Percentiles rank a stretch among this genome's conserved stretches.
These are phyloP conservation scores for Drosophila formosana DNA, from an alignment of 2,888 invertebrate species.

Conservation along the genomic window DNA sequence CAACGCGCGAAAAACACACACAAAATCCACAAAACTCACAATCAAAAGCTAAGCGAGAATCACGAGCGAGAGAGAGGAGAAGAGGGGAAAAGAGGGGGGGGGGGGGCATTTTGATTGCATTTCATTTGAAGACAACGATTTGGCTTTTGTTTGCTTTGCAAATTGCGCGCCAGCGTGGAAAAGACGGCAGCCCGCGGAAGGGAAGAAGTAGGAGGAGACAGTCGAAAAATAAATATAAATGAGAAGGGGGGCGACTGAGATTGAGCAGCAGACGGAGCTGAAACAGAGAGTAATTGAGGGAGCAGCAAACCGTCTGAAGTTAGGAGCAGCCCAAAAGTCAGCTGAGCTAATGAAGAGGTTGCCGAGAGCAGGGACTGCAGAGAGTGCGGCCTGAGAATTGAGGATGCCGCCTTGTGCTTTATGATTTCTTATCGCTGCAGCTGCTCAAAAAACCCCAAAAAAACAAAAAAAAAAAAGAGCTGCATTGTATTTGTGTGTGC, in stretches of 20 bases:
- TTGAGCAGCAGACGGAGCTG: neutral
- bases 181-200: neutral
- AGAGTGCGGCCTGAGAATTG: neutral
- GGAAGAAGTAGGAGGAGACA: neutral
- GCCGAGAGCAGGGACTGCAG: neutral
- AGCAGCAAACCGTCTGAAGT: too few species aligned
- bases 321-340: neutral
- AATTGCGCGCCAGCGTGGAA: slow-evolving; percentile 57
- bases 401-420: slow-evolving; percentile 51
- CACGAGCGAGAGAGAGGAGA: neutral
- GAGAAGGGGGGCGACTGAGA: neutral
- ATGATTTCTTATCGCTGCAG: slow-evolving; percentile 76
- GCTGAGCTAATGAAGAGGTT: neutral
- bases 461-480: neutral
- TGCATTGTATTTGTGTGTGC: slow-evolving; percentile 8
- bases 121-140: slow-evolving; percentile 62
- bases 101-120: slow-evolving; percentile 72
- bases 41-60: slow-evolving; percentile 4
- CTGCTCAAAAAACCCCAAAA: slow-evolving; percentile 49
- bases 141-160: slow-evolving; percentile 74
- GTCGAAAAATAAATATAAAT: neutral
- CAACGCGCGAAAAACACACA: slow-evolving; percentile 65
- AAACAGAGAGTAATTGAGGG: too few species aligned
- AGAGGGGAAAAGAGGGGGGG: too few species aligned
- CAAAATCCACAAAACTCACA: slow-evolving; percentile 46